Evolutionary conservation across 2,797 vertebrate species (phyloP), one percentile per base, ranked within the genome.

Genomic region (Acomys russatus): DNA sequence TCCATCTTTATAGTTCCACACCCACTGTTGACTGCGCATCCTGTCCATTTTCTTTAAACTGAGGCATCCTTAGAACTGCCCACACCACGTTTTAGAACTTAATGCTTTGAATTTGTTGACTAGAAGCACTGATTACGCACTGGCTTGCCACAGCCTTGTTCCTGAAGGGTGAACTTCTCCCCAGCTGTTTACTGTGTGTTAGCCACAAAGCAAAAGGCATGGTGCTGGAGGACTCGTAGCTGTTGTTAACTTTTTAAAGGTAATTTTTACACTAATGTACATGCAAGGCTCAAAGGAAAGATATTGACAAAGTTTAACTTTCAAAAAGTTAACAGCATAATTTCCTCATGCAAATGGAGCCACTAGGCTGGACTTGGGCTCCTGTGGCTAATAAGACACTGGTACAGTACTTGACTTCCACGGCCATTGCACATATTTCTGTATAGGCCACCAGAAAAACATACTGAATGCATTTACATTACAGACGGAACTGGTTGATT

Each of bases 271-370:
- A 84, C 66, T 76, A 33, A 66, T 28, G 9, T 83, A 89, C 76
- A 35, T 63, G 23, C 5, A 87, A 91, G 33, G 9, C 66, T 92
- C 38, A 85, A 88, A 92, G 25, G 73, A 94, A 93, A 93, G 30
- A 20, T 73, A 6, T 86, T 94, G 9, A 71, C 90, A 77, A 74
- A 66, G 10, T 76, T 87, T 59, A 83, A 80, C 84, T 96, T 95
- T 92, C 5, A 59, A 79, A 88, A 94, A 77, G 0, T 77, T 92
- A 63, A 90, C 78, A 90, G 89, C 35, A 61, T 7, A 8, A 78
- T 28, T 94, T 80, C 90, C 61, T 95, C 49, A 89, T 6, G 10
- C 12, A 78, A 35, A 59, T 25, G 33, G 70, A 94, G 76, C 59
- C 56, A 54, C 28, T n/a, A 28, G 0, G 6, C 23, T 68, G 61